Evolutionary conservation across 1,140 invertebrate genomes (phyloP).

Genomic region (Colletes latitarsis): DNA sequence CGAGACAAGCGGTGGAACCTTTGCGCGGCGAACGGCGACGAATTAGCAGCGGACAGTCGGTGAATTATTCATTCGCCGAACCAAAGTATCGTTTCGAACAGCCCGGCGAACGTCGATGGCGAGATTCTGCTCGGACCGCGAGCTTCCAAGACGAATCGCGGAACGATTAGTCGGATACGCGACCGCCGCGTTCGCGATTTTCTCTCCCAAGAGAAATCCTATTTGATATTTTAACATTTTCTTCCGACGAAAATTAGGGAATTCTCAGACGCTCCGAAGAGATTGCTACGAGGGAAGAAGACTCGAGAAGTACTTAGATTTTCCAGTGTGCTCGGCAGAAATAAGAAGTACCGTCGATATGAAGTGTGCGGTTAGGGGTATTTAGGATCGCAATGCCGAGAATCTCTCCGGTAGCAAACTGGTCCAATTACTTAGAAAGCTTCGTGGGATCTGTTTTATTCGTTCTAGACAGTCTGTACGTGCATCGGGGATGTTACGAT

Average conservation of each 20-base stretch:
- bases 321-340: neutral
- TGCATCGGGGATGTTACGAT: conserved; percentile 6
- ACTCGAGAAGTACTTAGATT: neutral
- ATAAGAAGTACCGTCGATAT: neutral
- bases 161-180: too few species aligned
- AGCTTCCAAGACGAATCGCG: too few species aligned
- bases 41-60: neutral
- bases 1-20: neutral
- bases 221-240: too few species aligned
- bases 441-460: neutral
- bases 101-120: too few species aligned
- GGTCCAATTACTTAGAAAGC: conserved; percentile 14
- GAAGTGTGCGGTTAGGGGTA: neutral
- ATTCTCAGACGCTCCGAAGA: neutral
- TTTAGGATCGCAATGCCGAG: conserved; percentile 1
- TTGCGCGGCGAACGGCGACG: neutral
- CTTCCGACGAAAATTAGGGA: neutral
- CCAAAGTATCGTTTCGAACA: too few species aligned
- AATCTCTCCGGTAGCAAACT: neutral
- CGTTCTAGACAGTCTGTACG: neutral
- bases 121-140: too few species aligned
- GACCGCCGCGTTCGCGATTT: too few species aligned
- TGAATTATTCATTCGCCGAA: conserved; percentile 1
- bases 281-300: neutral
- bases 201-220: too few species aligned